Conservation (phyloP, 2,113 vertebrate species). For the Erythrolamprus reginae region DNA sequence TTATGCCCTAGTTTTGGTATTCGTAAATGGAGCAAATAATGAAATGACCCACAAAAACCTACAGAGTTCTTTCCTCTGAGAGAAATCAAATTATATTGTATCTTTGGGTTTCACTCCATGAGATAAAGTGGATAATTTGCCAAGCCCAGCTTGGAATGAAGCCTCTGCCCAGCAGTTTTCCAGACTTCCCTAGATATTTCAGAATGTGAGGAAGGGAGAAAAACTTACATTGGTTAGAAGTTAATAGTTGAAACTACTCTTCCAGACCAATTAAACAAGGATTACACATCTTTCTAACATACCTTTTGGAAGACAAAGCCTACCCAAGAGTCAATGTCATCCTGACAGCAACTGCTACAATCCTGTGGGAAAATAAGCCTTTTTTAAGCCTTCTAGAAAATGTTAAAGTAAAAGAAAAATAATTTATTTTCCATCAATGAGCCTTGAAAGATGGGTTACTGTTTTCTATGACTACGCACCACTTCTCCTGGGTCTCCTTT, state of each 20-base stretch:
- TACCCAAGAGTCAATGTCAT: constrained; percentile 26
- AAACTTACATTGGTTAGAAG: not conserved
- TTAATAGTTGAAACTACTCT: not conserved
- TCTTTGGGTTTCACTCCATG: not conserved
- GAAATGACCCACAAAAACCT: not conserved
- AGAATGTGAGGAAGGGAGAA: not conserved
- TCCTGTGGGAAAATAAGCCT: not conserved
- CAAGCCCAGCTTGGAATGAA: not conserved
- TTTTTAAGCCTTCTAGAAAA: not conserved
- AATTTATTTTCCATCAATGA: not conserved
- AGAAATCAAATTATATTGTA: not conserved
- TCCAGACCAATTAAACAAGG: not conserved
- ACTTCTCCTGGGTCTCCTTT: constrained; percentile 57
- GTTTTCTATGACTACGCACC: constrained; percentile 39
- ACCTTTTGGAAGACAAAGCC: constrained; percentile 52
- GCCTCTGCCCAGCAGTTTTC: not conserved
- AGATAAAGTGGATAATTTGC: not conserved
- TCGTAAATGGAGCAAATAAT: not conserved
- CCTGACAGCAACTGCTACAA: not conserved
- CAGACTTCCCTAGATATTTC: not conserved
- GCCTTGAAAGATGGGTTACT: not conserved
- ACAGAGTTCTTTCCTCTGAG: not conserved
- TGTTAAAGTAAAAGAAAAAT: not conserved
- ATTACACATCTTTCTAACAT: not conserved
- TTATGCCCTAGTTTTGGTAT: not conserved